Percentiles rank a stretch among this genome's conserved stretches.
These are phyloP conservation scores for Andrena haemorrhoa DNA, from an alignment of 2,888 invertebrate genomes.

Conservation along the genomic window DNA sequence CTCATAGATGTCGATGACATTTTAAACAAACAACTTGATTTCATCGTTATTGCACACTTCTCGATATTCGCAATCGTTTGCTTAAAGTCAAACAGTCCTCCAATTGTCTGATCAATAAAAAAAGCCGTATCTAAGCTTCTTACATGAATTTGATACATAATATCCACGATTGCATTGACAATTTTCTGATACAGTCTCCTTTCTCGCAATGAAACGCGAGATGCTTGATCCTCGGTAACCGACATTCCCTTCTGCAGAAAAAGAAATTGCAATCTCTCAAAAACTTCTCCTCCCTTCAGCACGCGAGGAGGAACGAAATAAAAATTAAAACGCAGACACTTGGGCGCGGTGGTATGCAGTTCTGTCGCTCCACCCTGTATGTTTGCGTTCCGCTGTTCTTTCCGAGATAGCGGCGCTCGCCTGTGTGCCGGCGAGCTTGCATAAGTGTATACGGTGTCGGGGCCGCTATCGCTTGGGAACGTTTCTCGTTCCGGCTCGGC, in stretches of 20 bases:
- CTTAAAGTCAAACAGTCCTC: not conserved
- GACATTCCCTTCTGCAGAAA: not conserved
- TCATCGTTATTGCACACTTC: not conserved
- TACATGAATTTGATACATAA: not conserved
- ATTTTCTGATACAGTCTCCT: not conserved
- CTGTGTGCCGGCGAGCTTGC: not conserved
- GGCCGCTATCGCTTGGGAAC: conserved; percentile 55
- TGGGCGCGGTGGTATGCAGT: not conserved
- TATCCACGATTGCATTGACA: not conserved
- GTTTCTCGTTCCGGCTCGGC: conserved; percentile 64
- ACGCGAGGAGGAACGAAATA: conserved; percentile 1
- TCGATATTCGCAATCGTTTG: not conserved
- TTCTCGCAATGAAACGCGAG: not conserved
- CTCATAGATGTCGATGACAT: not conserved
- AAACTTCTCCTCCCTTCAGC: conserved; percentile 3
- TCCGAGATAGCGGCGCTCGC: conserved; percentile 11
- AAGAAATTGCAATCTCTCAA: not conserved
- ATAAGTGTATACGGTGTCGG: conserved; percentile 15
- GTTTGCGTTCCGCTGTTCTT: conserved; percentile 16
- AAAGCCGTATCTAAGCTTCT: not conserved
- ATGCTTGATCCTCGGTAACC: not conserved
- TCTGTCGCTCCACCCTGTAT: conserved; percentile 8
- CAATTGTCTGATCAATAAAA: not conserved
- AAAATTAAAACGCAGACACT: conserved; percentile 7
- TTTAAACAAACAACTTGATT: not conserved